Percentiles rank a stretch among this genome's conserved stretches.
Conservation (phyloP, 2,888 invertebrate genomes). For the Argyra leucocephala region DNA sequence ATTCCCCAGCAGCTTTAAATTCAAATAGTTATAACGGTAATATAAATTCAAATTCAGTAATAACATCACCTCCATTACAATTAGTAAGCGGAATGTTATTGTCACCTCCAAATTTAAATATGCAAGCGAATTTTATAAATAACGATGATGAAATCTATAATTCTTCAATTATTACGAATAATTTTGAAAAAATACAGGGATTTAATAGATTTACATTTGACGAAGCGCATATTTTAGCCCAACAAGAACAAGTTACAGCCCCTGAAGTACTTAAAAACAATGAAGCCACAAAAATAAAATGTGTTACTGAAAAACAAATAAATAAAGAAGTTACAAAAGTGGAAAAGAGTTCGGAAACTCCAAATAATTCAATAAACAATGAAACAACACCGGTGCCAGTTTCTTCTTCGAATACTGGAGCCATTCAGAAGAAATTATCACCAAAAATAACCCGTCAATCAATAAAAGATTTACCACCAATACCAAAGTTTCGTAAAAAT, state of each 20-base stretch:
- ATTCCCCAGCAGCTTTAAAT: slow-evolving; percentile 40
- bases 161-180: slow-evolving; percentile 3
- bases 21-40: neutral
- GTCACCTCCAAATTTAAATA: slow-evolving; percentile 28
- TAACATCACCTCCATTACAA: slow-evolving; percentile 39
- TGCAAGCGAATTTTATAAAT: slow-evolving; percentile 23
- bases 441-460: slow-evolving; percentile 53
- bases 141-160: slow-evolving; percentile 14
- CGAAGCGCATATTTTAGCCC: slow-evolving; percentile 32
- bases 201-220: slow-evolving; percentile 33
- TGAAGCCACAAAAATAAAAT: slow-evolving; percentile 28
- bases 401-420: slow-evolving; percentile 30
- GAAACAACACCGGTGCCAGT: slow-evolving; percentile 32
- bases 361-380: slow-evolving; percentile 31
- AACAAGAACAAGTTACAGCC: slow-evolving; percentile 21
- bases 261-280: slow-evolving; percentile 12
- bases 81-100: slow-evolving; percentile 40
- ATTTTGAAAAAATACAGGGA: slow-evolving; percentile 20
- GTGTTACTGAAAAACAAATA: slow-evolving; percentile 43
- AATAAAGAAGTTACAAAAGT: slow-evolving; percentile 29
- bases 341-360: slow-evolving; percentile 40
- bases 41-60: slow-evolving; percentile 28
- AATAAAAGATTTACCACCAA: slow-evolving; percentile 53
- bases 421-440: slow-evolving; percentile 35
- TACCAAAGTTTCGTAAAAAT: slow-evolving; percentile 48